phyloP scores from a whole-genome alignment of 2,888 invertebrate species.

The Acanthosepion lycidas region DNA sequence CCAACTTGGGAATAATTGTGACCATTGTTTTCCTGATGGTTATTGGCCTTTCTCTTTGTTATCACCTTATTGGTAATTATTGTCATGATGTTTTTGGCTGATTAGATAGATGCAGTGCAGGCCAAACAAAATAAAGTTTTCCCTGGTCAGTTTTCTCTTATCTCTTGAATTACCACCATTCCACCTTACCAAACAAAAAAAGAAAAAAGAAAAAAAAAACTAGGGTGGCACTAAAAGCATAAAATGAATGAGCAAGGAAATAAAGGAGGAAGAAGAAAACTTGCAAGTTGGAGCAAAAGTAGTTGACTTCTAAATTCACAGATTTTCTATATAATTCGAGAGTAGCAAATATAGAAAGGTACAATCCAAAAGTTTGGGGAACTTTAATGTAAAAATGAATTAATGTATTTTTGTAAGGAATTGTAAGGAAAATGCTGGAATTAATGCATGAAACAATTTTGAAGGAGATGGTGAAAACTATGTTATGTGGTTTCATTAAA shows the following conservation, averaged over 20 bases:
- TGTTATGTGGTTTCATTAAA: too few relatives aligned
- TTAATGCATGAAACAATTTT: too few relatives aligned
- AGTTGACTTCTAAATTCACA: not conserved
- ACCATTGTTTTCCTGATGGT: not conserved
- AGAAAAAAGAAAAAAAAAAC: not conserved
- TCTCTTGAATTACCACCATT: not conserved
- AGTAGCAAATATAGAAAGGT: not conserved
- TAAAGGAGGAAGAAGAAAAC: not conserved
- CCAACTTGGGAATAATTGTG: slow-evolving; percentile 13
- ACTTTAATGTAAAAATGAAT: not conserved
- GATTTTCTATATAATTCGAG: not conserved
- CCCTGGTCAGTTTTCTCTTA: not conserved
- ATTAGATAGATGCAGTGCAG: not conserved
- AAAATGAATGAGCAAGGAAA: not conserved
- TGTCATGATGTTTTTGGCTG: not conserved
- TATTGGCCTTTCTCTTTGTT: not conserved
- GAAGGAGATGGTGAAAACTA: too few relatives aligned
- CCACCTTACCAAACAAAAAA: not conserved
- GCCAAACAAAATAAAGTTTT: not conserved
- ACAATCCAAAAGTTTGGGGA: not conserved
- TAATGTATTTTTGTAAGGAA: not conserved
- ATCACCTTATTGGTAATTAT: slow-evolving; percentile 33
- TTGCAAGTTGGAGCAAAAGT: not conserved
- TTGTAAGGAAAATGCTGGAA: not conserved
- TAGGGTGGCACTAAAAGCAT: not conserved